These are phyloP conservation scores for Chrysolina americana DNA, from an alignment of 2,888 invertebrate genomes.

Conservation along the genomic window DNA sequence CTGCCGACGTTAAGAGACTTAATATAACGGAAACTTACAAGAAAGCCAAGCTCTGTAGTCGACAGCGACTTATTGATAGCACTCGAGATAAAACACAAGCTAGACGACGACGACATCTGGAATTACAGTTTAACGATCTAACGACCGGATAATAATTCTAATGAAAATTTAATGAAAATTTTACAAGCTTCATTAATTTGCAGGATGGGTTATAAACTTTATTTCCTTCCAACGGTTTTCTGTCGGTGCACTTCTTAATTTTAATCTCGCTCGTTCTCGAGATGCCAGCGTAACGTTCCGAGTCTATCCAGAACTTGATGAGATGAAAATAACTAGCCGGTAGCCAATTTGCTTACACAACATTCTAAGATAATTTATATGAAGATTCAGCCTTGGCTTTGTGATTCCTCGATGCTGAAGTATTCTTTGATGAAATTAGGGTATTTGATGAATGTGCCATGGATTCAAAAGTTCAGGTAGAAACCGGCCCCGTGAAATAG, in stretches of 20 bases:
- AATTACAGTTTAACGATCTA: conserved; percentile 55
- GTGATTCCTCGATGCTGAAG: neutral
- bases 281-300: neutral
- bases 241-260: conserved; percentile 25
- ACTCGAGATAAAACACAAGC: conserved; percentile 55
- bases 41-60: conserved; percentile 52
- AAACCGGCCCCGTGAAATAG: too few relatives aligned
- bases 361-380: neutral
- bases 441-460: too few relatives aligned
- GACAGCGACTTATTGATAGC: conserved; percentile 59
- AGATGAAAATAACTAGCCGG: neutral
- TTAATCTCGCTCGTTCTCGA: conserved; percentile 11
- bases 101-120: conserved; percentile 52
- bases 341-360: conserved; percentile 4
- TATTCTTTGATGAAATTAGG: neutral
- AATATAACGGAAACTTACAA: conserved; percentile 55
- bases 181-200: conserved; percentile 50
- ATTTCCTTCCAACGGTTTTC: conserved; percentile 27
- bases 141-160: conserved; percentile 53
- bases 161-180: conserved; percentile 57
- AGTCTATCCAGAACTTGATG: neutral
- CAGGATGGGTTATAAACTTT: conserved; percentile 42
- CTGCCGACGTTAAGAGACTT: conserved; percentile 50
- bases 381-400: neutral
- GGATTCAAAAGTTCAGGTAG: too few relatives aligned